Conservation (phyloP, 2,113 vertebrate genomes). For the Pontoporia blainvillei region DNA sequence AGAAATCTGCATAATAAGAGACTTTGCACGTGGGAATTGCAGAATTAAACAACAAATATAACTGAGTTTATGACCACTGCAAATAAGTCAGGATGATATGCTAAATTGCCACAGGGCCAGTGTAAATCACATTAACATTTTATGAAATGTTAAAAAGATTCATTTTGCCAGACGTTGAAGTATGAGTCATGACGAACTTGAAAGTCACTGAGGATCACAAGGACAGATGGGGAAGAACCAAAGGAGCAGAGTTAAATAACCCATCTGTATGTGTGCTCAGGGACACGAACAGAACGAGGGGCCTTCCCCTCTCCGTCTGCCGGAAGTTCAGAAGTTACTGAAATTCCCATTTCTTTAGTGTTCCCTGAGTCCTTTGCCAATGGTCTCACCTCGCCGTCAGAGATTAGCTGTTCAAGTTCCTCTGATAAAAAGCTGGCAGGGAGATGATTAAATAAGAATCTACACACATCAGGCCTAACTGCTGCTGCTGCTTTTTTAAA, state of each 20-base stretch:
- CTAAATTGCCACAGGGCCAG: background rate
- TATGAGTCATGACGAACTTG: background rate
- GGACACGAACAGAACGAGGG: background rate
- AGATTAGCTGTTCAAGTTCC: background rate
- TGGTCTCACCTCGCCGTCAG: background rate
- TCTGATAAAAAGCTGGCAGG: background rate
- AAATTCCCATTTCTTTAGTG: background rate
- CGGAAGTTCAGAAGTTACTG: background rate
- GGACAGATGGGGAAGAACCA: background rate
- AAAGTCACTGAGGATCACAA: background rate
- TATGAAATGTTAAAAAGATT: background rate
- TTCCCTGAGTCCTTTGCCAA: background rate
- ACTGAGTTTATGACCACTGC: background rate
- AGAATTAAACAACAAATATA: background rate
- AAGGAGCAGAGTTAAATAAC: background rate
- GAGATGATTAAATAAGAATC: background rate
- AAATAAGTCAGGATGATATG: background rate
- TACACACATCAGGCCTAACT: background rate
- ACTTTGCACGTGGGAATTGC: background rate
- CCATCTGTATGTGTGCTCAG: rapidly evolving
- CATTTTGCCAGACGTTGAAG: background rate
- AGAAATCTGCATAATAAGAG: background rate
- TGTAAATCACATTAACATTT: background rate
- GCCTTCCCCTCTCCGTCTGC: background rate
- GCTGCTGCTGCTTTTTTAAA: background rate